Percentiles rank a stretch among this genome's conserved stretches.
phyloP scores from a whole-genome alignment of 2,113 vertebrate genomes.

The Pontoporia blainvillei region DNA sequence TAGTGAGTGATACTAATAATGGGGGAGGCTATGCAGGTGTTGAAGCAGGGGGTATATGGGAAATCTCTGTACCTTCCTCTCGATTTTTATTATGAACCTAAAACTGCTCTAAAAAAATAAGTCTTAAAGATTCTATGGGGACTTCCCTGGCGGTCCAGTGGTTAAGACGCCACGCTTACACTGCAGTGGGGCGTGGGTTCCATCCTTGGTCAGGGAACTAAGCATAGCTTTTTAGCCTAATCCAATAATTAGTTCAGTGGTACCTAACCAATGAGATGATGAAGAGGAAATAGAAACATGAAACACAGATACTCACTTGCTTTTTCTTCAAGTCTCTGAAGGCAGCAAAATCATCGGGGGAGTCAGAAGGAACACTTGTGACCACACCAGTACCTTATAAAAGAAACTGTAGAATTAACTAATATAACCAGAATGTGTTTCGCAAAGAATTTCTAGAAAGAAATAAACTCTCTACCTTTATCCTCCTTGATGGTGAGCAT shows the following conservation, averaged over 20 bases:
- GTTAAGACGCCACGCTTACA: neutral
- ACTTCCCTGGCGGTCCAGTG: neutral
- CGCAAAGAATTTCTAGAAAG: neutral
- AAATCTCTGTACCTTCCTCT: neutral
- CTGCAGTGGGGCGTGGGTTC: too few relatives aligned
- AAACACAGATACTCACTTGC: slow-evolving; percentile 82
- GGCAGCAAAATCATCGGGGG: slow-evolving; percentile 95
- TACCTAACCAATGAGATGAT: neutral
- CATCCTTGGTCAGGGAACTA: too few relatives aligned
- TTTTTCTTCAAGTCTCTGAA: slow-evolving; percentile 97
- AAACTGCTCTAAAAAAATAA: neutral
- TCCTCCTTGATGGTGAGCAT: slow-evolving; percentile 99
- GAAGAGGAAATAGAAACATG: slow-evolving; percentile 6
- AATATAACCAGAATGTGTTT: neutral
- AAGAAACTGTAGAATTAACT: neutral
- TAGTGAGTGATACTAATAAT: neutral
- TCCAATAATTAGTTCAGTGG: neutral
- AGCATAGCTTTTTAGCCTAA: neutral
- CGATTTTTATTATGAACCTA: neutral
- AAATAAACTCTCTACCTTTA: slow-evolving; percentile 87
- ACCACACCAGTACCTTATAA: slow-evolving; percentile 93
- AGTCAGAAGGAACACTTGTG: slow-evolving; percentile 96
- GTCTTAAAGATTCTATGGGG: neutral
- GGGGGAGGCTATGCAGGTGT: neutral
- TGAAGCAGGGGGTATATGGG: neutral